Evolutionary conservation across 2,888 invertebrate genomes (phyloP).

Genomic region (Folsomia candida): DNA sequence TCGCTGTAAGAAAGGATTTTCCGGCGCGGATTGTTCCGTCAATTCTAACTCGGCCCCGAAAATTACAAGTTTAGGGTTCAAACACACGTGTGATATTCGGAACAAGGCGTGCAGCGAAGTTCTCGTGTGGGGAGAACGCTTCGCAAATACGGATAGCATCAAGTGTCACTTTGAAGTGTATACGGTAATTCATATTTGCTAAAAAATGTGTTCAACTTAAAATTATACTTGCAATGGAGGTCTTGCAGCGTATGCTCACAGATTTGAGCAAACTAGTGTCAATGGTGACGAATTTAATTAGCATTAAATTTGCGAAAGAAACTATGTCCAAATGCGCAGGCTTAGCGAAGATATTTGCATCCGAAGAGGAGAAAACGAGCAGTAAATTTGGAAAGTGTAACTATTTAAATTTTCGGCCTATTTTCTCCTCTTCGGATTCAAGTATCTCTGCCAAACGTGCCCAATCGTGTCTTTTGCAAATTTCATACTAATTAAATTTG

Average conservation of each 20-base stretch:
- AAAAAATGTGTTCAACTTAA: neutral
- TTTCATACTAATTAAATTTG: too few relatives aligned
- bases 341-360: too few relatives aligned
- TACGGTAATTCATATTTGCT: slow-evolving; percentile 38
- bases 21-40: slow-evolving; percentile 49
- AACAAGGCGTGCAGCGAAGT: slow-evolving; percentile 50
- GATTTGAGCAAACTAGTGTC: too few relatives aligned
- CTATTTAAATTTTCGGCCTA: too few relatives aligned
- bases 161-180: slow-evolving; percentile 51
- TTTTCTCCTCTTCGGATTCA: too few relatives aligned
- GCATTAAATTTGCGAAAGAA: too few relatives aligned
- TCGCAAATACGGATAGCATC: slow-evolving; percentile 46
- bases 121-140: slow-evolving; percentile 49
- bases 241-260: too few relatives aligned
- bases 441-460: too few relatives aligned
- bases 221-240: neutral
- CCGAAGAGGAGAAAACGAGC: too few relatives aligned
- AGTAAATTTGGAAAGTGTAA: too few relatives aligned
- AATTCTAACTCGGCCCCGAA: slow-evolving; percentile 38
- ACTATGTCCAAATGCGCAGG: neutral
- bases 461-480: too few relatives aligned
- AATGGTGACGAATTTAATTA: too few relatives aligned
- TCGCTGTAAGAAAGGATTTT: slow-evolving; percentile 43
- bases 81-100: slow-evolving; percentile 50
- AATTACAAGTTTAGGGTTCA: slow-evolving; percentile 38